These are phyloP conservation scores for Oscheius sp. DNA, from an alignment of 2,888 invertebrate species.

Conservation along the genomic window DNA sequence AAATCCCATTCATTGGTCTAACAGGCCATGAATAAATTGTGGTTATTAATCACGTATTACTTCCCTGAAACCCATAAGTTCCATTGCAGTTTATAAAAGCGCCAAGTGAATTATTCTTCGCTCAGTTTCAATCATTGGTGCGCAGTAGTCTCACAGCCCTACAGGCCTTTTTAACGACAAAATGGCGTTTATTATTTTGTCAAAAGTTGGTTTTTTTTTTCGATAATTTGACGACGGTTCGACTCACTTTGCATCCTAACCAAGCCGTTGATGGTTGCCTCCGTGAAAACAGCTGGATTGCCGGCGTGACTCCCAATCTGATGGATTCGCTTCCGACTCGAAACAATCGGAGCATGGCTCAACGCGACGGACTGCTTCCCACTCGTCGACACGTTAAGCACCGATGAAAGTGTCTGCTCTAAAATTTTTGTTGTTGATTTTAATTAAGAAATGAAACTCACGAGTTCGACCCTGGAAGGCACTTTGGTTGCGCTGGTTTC, in stretches of 20 bases:
- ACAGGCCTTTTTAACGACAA: no score
- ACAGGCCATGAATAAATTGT: no score
- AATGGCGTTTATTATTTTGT: no score
- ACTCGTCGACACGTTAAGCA: neutral
- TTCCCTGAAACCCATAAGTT: no score
- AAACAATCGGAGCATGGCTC: constrained; percentile 49
- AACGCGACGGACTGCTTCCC: constrained; percentile 10
- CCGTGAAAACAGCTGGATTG: neutral
- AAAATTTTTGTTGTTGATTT: neutral
- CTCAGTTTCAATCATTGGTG: no score
- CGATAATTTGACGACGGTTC: no score
- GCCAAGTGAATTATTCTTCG: no score
- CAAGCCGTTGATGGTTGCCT: constrained; percentile 8
- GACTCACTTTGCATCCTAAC: constrained; percentile 1
- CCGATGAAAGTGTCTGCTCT: constrained; percentile 26
- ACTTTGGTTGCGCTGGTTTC: neutral
- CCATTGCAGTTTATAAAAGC: no score
- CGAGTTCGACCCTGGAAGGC: neutral
- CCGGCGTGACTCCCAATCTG: constrained; percentile 13
- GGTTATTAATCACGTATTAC: no score
- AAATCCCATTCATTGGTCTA: no score
- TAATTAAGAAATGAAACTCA: neutral
- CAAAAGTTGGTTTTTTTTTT: no score
- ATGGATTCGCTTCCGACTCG: constrained; percentile 44
- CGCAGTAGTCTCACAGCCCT: no score